Conservation (phyloP, 2,113 vertebrate genomes). For the Phylloscopus trochiloides region DNA sequence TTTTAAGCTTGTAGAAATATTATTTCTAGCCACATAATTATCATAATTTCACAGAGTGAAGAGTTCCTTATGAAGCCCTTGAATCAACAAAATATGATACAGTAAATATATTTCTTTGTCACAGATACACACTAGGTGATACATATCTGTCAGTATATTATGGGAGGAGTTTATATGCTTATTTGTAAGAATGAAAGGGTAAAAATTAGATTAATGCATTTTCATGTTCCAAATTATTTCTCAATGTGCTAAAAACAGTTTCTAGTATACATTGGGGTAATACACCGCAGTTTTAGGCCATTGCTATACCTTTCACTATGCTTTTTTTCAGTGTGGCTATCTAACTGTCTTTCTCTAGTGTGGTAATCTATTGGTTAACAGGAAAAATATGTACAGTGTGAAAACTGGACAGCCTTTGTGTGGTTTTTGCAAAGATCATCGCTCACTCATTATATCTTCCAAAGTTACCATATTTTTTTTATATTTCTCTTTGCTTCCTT, state of each 20-base stretch:
- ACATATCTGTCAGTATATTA: neutral
- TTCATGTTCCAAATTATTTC: neutral
- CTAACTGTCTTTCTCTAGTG: neutral
- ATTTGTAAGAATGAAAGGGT: neutral
- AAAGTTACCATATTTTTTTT: neutral
- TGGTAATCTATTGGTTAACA: neutral
- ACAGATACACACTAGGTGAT: neutral
- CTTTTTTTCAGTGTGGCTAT: neutral
- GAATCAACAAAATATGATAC: neutral
- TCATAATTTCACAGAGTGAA: neutral
- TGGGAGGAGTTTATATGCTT: fast-evolving
- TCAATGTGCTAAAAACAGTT: neutral
- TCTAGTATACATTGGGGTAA: neutral
- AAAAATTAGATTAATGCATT: neutral
- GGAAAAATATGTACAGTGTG: neutral
- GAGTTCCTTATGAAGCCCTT: neutral
- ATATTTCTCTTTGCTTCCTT: neutral
- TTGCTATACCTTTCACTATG: neutral
- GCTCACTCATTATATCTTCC: neutral
- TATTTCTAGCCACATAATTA: neutral
- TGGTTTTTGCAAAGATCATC: neutral
- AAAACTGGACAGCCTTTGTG: neutral
- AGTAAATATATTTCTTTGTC: neutral
- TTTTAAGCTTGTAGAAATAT: neutral
- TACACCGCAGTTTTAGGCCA: neutral